phyloP scores from a whole-genome alignment of 1,140 invertebrate genomes.

The Brachionus paranguensis region DNA sequence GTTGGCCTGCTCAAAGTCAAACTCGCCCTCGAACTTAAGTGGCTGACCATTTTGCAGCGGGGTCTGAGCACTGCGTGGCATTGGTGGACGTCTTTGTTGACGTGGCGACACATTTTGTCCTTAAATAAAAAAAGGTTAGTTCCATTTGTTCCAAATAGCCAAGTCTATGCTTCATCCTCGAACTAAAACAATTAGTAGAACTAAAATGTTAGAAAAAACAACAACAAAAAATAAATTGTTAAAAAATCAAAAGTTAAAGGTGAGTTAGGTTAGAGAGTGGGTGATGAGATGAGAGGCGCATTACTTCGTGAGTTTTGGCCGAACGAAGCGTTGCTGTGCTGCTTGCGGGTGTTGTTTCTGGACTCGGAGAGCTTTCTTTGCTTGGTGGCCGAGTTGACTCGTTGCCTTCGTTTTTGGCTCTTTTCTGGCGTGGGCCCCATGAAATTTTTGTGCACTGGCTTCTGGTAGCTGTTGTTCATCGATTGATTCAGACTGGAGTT shows the following conservation, averaged over 20 bases:
- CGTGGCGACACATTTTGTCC: constrained; percentile 18
- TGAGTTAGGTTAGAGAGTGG: neutral
- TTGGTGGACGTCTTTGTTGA: constrained; percentile 3
- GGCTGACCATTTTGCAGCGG: constrained; percentile 55
- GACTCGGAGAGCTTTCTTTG: constrained; percentile 31
- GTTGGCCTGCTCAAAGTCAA: constrained; percentile 95
- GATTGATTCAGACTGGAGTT: constrained; percentile 27
- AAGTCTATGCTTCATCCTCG: neutral
- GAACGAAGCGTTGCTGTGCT: neutral
- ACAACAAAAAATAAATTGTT: neutral
- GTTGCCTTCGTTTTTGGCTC: neutral
- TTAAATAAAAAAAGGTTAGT: neutral
- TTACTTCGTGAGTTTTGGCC: neutral
- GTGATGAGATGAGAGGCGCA: neutral
- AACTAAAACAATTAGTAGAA: constrained; percentile 1
- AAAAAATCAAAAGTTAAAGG: neutral
- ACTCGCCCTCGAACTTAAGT: constrained; percentile 89
- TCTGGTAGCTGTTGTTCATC: constrained; percentile 8
- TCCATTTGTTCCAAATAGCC: neutral
- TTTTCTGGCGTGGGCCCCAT: neutral
- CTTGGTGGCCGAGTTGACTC: constrained; percentile 23
- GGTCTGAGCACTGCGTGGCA: neutral
- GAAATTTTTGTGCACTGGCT: neutral
- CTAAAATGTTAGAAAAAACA: neutral
- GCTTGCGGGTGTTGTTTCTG: neutral